phyloP scores from a whole-genome alignment of 2,113 vertebrate species.

The Euleptes europaea region DNA sequence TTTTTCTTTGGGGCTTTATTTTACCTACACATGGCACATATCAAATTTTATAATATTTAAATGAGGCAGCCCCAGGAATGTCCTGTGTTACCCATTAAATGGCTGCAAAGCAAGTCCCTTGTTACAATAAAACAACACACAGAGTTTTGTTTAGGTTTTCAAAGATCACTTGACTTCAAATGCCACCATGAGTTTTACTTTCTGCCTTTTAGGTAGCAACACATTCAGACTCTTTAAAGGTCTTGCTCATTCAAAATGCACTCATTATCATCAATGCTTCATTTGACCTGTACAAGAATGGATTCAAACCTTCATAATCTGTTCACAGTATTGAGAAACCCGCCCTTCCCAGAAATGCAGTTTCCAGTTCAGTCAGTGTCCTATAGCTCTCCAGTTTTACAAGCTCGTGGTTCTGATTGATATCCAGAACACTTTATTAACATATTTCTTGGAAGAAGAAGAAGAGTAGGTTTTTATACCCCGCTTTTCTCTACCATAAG shows the following conservation, averaged over 20 bases:
- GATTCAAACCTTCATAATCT: background rate
- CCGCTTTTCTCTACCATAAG: too few species aligned
- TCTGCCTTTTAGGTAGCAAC: slow-evolving; percentile 22
- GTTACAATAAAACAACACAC: slow-evolving; percentile 18
- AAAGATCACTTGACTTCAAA: slow-evolving; percentile 40
- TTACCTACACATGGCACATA: background rate
- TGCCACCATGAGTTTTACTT: slow-evolving; percentile 39
- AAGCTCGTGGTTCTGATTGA: background rate
- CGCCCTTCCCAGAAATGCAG: background rate
- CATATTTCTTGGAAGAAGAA: too few species aligned
- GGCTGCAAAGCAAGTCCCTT: slow-evolving; percentile 35
- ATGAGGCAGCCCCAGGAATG: slow-evolving; percentile 30
- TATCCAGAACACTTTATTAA: background rate
- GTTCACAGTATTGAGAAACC: background rate
- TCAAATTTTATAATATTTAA: slow-evolving; percentile 46
- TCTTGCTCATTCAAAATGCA: rapidly evolving
- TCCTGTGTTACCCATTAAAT: slow-evolving; percentile 44
- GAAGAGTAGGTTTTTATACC: too few species aligned
- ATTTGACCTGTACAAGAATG: background rate
- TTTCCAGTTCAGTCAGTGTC: background rate
- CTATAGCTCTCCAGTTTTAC: background rate
- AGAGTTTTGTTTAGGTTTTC: slow-evolving; percentile 53
- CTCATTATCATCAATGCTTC: rapidly evolving
- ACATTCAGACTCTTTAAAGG: background rate
- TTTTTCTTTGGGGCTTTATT: slow-evolving; percentile 5